These are phyloP conservation scores for Dreissena polymorpha DNA, from an alignment of 1,140 invertebrate genomes.

Conservation along the genomic window DNA sequence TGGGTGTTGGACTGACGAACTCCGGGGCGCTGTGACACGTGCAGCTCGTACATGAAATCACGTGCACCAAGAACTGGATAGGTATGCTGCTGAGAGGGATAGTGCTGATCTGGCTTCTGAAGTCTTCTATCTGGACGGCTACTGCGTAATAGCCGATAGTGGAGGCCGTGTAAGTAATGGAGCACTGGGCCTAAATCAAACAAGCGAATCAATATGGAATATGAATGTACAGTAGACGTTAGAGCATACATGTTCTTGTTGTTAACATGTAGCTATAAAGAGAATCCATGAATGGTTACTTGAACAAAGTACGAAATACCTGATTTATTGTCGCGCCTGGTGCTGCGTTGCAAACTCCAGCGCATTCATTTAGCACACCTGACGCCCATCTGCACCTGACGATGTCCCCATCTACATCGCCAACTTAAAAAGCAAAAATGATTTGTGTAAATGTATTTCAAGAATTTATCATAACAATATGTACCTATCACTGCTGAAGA, in stretches of 20 bases:
- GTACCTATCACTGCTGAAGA: too few relatives aligned
- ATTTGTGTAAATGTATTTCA: neutral
- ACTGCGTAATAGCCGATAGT: slow-evolving; percentile 20
- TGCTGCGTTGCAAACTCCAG: slow-evolving; percentile 8
- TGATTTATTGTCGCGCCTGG: neutral
- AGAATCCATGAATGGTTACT: neutral
- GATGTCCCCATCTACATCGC: slow-evolving; percentile 33
- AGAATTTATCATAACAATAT: too few relatives aligned
- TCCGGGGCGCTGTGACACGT: neutral
- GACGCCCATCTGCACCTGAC: slow-evolving; percentile 27
- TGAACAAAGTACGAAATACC: neutral
- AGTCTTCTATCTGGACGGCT: slow-evolving; percentile 38
- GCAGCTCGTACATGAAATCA: neutral
- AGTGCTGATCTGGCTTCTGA: neutral
- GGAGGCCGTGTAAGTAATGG: slow-evolving; percentile 7
- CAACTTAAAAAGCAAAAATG: slow-evolving; percentile 5
- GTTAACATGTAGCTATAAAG: neutral
- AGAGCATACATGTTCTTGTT: neutral
- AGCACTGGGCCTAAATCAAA: neutral
- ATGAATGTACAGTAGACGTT: too few relatives aligned
- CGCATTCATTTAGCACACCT: slow-evolving; percentile 8
- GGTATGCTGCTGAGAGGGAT: slow-evolving; percentile 36
- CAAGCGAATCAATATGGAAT: neutral
- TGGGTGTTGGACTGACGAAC: slow-evolving; percentile 22
- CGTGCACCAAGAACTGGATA: slow-evolving; percentile 25